Conservation (phyloP, 2,888 invertebrate genomes). For the Epinotia ramella region DNA sequence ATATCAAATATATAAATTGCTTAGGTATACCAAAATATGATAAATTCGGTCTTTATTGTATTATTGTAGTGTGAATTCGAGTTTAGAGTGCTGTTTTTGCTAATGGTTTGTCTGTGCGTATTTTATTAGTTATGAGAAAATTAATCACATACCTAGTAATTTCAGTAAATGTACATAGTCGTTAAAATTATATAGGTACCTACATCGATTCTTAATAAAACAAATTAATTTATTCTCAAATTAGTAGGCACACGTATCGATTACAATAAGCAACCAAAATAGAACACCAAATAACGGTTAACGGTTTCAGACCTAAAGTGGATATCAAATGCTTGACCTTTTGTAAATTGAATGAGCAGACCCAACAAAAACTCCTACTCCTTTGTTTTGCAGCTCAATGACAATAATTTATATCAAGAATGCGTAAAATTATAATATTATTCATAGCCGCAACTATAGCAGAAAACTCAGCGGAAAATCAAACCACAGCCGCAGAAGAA, state of each 20-base stretch:
- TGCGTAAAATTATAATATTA: neutral
- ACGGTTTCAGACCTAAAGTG: too few species aligned
- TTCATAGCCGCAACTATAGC: neutral
- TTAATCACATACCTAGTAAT: slow-evolving; percentile 2
- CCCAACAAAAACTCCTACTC: neutral
- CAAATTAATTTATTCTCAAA: neutral
- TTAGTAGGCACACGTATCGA: neutral
- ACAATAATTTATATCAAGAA: neutral
- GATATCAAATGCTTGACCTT: too few species aligned
- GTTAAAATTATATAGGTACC: neutral
- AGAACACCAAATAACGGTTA: too few species aligned
- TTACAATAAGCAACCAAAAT: neutral
- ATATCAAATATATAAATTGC: too few species aligned
- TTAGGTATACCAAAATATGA: too few species aligned
- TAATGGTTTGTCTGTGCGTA: neutral
- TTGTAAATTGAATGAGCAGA: neutral
- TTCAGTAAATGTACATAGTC: neutral
- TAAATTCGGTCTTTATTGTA: too few species aligned
- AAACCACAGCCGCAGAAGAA: neutral
- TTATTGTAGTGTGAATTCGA: too few species aligned
- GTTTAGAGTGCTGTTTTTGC: too few species aligned
- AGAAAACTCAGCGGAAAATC: neutral
- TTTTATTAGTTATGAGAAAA: neutral
- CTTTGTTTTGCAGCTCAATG: neutral
- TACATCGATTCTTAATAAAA: neutral